Percentiles rank a stretch among this genome's conserved stretches.
Evolutionary conservation across 92 coral and sea anemone genomes (phyloP).

Genomic region (Palythoa grandis): DNA sequence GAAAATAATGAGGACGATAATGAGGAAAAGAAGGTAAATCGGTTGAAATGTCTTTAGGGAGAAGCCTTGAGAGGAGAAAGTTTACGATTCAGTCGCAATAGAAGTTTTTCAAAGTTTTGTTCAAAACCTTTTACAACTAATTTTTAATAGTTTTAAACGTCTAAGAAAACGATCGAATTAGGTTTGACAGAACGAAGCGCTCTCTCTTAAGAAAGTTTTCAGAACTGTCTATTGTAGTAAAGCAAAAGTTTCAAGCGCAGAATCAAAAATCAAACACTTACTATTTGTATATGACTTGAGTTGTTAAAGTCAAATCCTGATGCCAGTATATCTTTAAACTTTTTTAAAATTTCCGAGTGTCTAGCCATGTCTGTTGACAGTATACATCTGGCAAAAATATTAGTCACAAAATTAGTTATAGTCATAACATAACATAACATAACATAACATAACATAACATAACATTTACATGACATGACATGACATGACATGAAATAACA

Average conservation of each 20-base stretch:
- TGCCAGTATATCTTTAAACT: constrained; percentile 74
- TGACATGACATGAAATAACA: not conserved
- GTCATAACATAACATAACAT: not conserved
- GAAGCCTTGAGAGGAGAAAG: too few relatives aligned
- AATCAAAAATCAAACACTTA: constrained; percentile 22
- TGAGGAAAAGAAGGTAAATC: too few relatives aligned
- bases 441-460: not conserved
- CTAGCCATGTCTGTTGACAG: constrained; percentile 92
- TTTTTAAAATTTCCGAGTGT: constrained; percentile 86
- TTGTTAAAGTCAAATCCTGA: constrained; percentile 77
- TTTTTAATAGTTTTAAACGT: too few relatives aligned
- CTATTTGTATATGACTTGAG: constrained; percentile 80
- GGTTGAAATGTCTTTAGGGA: too few relatives aligned
- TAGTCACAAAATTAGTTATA: not conserved
- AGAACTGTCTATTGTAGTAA: not conserved
- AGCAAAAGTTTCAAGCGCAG: not conserved
- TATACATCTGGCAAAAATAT: constrained; percentile 66
- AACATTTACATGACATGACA: not conserved
- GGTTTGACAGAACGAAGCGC: too few relatives aligned
- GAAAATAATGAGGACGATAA: too few relatives aligned
- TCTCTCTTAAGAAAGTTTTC: too few relatives aligned
- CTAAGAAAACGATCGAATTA: too few relatives aligned
- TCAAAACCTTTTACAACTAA: too few relatives aligned
- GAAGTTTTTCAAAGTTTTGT: too few relatives aligned
- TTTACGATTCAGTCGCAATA: too few relatives aligned